phyloP scores from a whole-genome alignment of 2,113 vertebrate genomes.

The Mustela lutreola region DNA sequence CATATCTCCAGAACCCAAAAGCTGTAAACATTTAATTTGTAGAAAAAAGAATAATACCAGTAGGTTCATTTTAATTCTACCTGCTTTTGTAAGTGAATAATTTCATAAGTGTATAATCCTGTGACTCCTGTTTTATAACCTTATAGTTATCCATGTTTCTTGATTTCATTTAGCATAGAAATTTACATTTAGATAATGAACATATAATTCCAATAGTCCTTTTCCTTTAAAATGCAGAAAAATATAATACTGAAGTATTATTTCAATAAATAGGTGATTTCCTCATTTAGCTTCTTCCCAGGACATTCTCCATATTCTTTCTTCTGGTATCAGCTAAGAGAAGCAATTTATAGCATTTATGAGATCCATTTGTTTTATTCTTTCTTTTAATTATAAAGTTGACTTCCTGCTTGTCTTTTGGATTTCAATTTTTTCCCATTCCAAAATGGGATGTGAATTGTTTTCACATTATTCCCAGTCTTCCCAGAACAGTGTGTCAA shows the following conservation, averaged over 20 bases:
- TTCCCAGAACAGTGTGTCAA: neutral
- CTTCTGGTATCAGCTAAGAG: neutral
- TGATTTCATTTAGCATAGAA: neutral
- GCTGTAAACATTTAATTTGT: slow-evolving; percentile 16
- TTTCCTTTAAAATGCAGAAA: slow-evolving; percentile 53
- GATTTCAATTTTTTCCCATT: neutral
- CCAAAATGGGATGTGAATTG: neutral
- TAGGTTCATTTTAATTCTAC: neutral
- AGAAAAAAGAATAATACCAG: slow-evolving; percentile 19
- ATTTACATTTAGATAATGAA: slow-evolving; percentile 7
- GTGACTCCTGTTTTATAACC: slow-evolving; percentile 15
- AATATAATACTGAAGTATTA: neutral
- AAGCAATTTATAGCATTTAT: neutral
- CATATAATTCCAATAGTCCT: neutral
- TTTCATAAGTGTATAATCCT: neutral
- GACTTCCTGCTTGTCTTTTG: neutral
- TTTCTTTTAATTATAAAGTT: slow-evolving; percentile 43
- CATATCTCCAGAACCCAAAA: neutral
- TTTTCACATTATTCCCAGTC: neutral
- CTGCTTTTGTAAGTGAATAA: neutral
- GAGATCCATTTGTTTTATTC: slow-evolving; percentile 1
- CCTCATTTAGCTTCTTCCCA: slow-evolving; percentile 33
- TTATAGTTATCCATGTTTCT: slow-evolving; percentile 37
- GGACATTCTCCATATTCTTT: neutral
- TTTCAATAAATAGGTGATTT: neutral